phyloP scores from a whole-genome alignment of 2,888 invertebrate species.

The Cepaea hortensis region DNA sequence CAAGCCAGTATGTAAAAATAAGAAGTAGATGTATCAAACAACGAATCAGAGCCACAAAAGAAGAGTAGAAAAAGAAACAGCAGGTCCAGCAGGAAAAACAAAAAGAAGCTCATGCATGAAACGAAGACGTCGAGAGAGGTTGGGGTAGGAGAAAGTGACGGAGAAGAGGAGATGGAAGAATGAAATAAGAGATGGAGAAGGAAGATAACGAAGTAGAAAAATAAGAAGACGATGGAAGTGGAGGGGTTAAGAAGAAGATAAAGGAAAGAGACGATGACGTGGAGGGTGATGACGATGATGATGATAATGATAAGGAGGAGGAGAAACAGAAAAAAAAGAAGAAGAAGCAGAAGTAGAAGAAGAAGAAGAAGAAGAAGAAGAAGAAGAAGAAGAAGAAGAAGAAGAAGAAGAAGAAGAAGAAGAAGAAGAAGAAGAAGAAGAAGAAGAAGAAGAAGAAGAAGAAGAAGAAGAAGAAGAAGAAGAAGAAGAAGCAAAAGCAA shows the following conservation, averaged over 20 bases:
- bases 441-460: conserved; percentile 18
- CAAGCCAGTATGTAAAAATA: no score
- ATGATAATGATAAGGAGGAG: conserved; percentile 5
- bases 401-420: conserved; percentile 25
- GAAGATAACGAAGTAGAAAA: no score
- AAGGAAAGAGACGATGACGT: background rate
- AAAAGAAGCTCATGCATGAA: no score
- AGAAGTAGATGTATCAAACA: no score
- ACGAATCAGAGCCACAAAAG: background rate
- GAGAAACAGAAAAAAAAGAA: conserved; percentile 30
- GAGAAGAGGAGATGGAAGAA: background rate
- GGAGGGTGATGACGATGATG: background rate
- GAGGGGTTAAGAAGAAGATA: background rate
- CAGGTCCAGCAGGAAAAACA: no score
- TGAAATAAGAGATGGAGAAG: no score
- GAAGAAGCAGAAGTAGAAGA: conserved; percentile 33
- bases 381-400: conserved; percentile 43
- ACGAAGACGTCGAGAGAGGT: background rate
- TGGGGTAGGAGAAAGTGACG: background rate
- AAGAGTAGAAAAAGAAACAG: background rate
- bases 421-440: conserved; percentile 21
- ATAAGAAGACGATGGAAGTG: background rate
- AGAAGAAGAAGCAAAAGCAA: background rate
- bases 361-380: conserved; percentile 44
- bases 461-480: conserved; percentile 16